Evolutionary conservation across 2,113 vertebrate species (phyloP), one percentile per base, ranked within the genome.

Genomic region (Dromiciops gliroides): DNA sequence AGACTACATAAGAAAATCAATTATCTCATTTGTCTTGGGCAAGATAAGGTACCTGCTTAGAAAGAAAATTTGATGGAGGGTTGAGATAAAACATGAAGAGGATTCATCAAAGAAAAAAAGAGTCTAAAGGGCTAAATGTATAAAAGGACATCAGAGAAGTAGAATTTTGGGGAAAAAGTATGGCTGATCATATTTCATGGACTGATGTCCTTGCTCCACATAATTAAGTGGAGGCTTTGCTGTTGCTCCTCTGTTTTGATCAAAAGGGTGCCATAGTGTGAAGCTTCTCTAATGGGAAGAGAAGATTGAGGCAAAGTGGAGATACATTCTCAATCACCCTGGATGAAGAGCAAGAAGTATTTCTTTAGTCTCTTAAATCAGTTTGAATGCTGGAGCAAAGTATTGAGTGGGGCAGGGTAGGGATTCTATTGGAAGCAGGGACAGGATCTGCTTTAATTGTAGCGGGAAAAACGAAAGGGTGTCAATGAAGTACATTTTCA

Each of bases 141-240:
- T 7, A 83, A 83, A 83, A 83, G n/a, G n/a, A 83, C 44, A 83
- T 44, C 16, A 22, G 19, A 83, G 67, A 83, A 83, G 6, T 1
- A 8, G n/a, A 75, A 83, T 23, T 2, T 2, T 44, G 67, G n/a
- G n/a, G 44, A 83, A 19, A 83, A 83, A 83, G 37, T n/a, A 75
- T 0, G 2, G n/a, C 1, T 44, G 31, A n/a, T 2, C 14, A 44
- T 44, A 44, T 44, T 22, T 0, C n/a, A 22, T 44, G 37, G n/a
- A 83, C 5, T 44, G 8, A 83, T 23, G n/a, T 22, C n/a, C 67
- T 44, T 44, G n/a, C 0, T 83, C n/a, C 2, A 44, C 19, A 44
- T 22, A 83, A 83, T 7, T 44, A 12, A 83, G n/a, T 44, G 10
- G 37, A 83, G 19, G n/a, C 6, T 83, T 83, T 75, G 4, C 44